Evolutionary conservation across 2,113 vertebrate species (phyloP).

Genomic region (Elanoides forficatus): DNA sequence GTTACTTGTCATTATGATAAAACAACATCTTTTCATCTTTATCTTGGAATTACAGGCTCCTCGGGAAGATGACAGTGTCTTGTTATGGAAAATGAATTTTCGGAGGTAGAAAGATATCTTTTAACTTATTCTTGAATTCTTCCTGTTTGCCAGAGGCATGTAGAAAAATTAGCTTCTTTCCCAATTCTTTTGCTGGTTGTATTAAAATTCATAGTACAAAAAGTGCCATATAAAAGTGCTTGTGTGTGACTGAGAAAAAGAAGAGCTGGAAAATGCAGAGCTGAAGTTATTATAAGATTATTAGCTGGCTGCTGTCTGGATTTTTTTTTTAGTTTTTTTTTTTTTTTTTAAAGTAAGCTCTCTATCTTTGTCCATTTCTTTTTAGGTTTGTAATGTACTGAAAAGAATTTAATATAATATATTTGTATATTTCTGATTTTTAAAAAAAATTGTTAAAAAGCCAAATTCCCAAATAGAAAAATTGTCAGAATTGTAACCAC

Average conservation of each 20-base stretch:
- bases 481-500: neutral
- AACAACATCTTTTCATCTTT: conserved; percentile 75
- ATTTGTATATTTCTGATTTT: neutral
- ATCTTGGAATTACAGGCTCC: conserved; percentile 72
- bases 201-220: conserved; percentile 57
- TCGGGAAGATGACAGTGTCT: conserved; percentile 63
- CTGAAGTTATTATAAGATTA: conserved; percentile 41
- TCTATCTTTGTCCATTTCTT: neutral
- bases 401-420: neutral
- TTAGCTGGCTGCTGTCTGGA: conserved; percentile 27
- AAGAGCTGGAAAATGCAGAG: conserved; percentile 28
- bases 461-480: neutral
- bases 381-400: neutral
- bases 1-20: conserved; percentile 66
- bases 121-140: conserved; percentile 64
- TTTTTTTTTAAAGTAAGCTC: neutral
- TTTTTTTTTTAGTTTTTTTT: too few relatives aligned
- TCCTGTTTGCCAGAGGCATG: conserved; percentile 68
- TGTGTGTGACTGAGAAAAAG: conserved; percentile 18
- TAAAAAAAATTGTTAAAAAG: neutral
- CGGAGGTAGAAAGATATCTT: conserved; percentile 47
- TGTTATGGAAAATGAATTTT: conserved; percentile 71
- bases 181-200: conserved; percentile 60
- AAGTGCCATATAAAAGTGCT: conserved; percentile 42
- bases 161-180: conserved; percentile 65